These are phyloP conservation scores for Leuciscus idus DNA, from an alignment of 2,113 vertebrate genomes.

Conservation along the genomic window DNA sequence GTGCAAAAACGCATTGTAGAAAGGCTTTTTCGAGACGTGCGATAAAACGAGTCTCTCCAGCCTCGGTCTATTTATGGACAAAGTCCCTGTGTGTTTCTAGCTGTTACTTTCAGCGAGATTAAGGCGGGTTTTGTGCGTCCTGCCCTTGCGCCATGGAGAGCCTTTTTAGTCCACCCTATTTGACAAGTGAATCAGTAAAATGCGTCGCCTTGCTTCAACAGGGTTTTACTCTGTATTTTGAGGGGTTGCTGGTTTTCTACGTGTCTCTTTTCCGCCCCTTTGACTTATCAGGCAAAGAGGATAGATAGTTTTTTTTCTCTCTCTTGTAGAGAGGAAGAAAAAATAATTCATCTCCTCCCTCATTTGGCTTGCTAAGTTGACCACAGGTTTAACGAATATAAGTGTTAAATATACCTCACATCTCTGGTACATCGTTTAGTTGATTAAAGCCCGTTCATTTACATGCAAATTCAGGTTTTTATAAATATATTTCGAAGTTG, in stretches of 20 bases:
- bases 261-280: slow-evolving; percentile 60
- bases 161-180: slow-evolving; percentile 25
- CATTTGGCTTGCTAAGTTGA: slow-evolving; percentile 44
- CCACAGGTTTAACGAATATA: not conserved
- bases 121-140: slow-evolving; percentile 40
- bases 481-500: not conserved
- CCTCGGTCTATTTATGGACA: slow-evolving; percentile 73
- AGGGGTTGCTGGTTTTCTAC: slow-evolving; percentile 55
- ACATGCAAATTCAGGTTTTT: not conserved
- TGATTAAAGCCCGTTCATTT: not conserved
- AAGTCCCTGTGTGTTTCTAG: slow-evolving; percentile 48
- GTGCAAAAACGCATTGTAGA: not conserved
- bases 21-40: not conserved
- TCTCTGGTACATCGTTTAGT: not conserved
- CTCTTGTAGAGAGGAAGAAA: slow-evolving; percentile 48
- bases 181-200: slow-evolving; percentile 41
- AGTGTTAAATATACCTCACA: not conserved
- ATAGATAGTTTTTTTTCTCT: slow-evolving; percentile 40
- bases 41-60: slow-evolving; percentile 27
- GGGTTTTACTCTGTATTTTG: slow-evolving; percentile 56
- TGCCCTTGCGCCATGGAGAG: slow-evolving; percentile 35
- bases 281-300: slow-evolving; percentile 46
- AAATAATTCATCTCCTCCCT: slow-evolving; percentile 46
- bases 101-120: slow-evolving; percentile 1
- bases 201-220: slow-evolving; percentile 31